Evolutionary conservation across 2,888 invertebrate genomes (phyloP), one percentile per base, ranked within the genome.

Genomic region (Chrysopilus asiliformis): DNA sequence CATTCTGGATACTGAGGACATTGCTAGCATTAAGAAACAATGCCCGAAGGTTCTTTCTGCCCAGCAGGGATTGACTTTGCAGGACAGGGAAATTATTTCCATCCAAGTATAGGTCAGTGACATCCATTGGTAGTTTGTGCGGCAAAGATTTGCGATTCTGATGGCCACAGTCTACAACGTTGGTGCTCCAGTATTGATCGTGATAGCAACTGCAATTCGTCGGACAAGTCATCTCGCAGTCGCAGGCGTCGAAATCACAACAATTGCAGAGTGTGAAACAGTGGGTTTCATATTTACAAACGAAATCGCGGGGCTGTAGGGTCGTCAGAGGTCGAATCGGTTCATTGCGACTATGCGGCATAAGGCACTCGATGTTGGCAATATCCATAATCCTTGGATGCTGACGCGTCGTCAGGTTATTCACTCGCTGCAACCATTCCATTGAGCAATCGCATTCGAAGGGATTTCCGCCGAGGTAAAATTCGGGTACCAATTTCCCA

Each of bases 191-290:
- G 45, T 84, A 78, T 58, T 86, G 84, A 57, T 94, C 93, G 61
- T 90, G 89, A 66, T 87, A 93, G 63, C 94, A 94, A 48, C 83
- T 80, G 67, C 94, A 94, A 53, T 87, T 87, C 51, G 77, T 74
- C 20, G 94, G 94, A 56, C 94, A 94, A 45, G 85, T 89, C 84
- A 91, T 89, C 68, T 93, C 89, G 66, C 94, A 94, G 64, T 93
- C 93, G 64, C 94, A 94, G 43, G 86, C 86, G 57, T 90, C 90
- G 58, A 87, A 93, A 58, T 91, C 91, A 65, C 94, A 94, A 65
- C 94, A 94, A 59, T 89, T 87, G 64, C 94, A 94, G 34, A 87
- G 72, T 26, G 90, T 84, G 63, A 91, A 91, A 66, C 94, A 94
- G 65, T 91, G 89, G 36, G 83, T 79, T 56, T 85, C 83, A 68